phyloP scores from a whole-genome alignment of 2,797 vertebrate species.

The Furcifer pardalis region DNA sequence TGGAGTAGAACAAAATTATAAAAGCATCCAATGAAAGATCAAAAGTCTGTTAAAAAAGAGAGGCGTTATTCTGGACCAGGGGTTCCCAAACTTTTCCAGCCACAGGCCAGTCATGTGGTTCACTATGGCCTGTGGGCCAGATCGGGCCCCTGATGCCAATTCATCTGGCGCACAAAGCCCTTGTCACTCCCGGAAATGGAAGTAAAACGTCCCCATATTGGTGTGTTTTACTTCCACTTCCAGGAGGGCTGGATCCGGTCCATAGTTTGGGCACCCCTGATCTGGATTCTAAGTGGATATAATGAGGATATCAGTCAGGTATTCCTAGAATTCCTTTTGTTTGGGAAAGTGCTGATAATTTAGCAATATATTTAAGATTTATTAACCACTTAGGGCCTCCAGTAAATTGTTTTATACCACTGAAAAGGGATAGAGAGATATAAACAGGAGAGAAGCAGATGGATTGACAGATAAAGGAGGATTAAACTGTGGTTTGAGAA shows the following conservation, averaged over 20 bases:
- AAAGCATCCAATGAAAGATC: background rate
- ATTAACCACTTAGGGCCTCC: background rate
- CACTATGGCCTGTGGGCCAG: no score
- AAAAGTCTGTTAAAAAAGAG: no score
- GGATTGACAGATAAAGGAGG: background rate
- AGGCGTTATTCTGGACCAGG: no score
- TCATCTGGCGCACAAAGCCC: no score
- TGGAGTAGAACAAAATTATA: background rate
- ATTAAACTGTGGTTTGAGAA: slow-evolving; percentile 17
- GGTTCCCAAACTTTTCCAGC: no score
- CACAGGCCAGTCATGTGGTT: no score
- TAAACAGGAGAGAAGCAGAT: slow-evolving; percentile 2
- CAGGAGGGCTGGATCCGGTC: no score
- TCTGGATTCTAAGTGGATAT: background rate
- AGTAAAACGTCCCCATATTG: no score
- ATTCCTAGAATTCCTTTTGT: background rate
- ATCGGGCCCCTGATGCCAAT: no score
- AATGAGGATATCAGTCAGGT: background rate
- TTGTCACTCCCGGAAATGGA: no score
- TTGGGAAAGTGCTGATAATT: background rate
- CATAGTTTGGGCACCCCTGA: no score
- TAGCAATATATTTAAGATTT: background rate
- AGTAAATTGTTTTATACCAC: background rate
- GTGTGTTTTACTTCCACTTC: no score
- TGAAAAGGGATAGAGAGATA: background rate